Percentiles rank a stretch among this genome's conserved stretches.
phyloP scores from a whole-genome alignment of 2,797 vertebrate species.

The Scolopax rusticola region DNA sequence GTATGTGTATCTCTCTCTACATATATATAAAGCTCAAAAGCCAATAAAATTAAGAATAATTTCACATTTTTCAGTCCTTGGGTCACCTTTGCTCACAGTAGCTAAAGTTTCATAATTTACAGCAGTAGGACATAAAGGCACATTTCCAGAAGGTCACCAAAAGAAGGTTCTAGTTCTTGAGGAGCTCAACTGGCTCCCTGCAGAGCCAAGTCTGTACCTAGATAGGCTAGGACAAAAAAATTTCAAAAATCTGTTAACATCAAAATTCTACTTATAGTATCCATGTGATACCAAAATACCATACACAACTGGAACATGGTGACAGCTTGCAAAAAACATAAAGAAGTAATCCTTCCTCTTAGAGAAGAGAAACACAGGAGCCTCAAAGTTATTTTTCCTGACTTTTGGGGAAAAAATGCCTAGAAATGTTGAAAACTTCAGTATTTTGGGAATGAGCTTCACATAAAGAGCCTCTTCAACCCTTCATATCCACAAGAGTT shows the following conservation, averaged over 20 bases:
- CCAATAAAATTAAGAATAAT: neutral
- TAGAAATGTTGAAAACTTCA: neutral
- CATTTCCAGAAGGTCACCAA: neutral
- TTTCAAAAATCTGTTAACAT: neutral
- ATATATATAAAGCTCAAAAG: neutral
- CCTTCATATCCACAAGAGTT: neutral
- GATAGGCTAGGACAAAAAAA: neutral
- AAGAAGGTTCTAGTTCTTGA: neutral
- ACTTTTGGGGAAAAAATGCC: neutral
- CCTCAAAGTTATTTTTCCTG: neutral
- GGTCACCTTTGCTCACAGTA: neutral
- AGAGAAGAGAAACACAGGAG: neutral
- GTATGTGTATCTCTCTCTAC: too few species aligned
- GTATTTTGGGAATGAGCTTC: neutral
- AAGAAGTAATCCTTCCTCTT: neutral
- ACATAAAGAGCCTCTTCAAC: neutral
- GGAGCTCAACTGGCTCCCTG: neutral
- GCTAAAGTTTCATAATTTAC: neutral
- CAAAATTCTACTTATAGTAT: neutral
- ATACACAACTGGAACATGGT: neutral
- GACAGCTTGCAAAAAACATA: neutral
- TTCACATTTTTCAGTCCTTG: neutral
- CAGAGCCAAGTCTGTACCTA: neutral
- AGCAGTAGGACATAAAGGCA: neutral
- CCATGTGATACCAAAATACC: neutral